Evolutionary conservation across 2,797 vertebrate genomes (phyloP).

Genomic region (Hippopotamyrus pictus): DNA sequence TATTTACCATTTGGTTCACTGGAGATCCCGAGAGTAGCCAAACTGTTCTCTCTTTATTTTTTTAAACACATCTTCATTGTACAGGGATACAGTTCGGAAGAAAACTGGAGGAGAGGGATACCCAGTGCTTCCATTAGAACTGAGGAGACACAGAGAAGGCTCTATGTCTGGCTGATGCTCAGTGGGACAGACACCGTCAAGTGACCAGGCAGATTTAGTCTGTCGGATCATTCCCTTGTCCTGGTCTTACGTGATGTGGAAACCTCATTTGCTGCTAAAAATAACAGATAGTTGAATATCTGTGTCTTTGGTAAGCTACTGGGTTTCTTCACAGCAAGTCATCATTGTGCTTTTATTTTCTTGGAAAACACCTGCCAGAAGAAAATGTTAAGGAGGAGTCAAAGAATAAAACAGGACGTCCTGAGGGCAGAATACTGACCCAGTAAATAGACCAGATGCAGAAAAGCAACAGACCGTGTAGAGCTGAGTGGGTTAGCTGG

Average conservation of each 20-base stretch:
- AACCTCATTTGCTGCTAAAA: slow-evolving; percentile 14
- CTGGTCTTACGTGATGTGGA: background rate
- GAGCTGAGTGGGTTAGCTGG: background rate
- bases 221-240: slow-evolving; percentile 7
- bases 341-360: background rate
- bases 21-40: background rate
- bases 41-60: slow-evolving; percentile 27
- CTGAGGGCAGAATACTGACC: background rate
- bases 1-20: slow-evolving; percentile 6
- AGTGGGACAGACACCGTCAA: background rate
- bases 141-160: background rate
- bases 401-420: background rate
- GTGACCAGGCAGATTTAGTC: background rate
- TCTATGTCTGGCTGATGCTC: slow-evolving; percentile 19
- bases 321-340: background rate
- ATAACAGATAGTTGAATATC: background rate
- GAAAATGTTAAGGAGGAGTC: background rate
- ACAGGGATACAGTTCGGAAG: slow-evolving; percentile 9
- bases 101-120: slow-evolving; percentile 13
- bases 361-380: background rate
- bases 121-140: background rate
- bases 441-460: background rate
- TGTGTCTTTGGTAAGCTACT: background rate
- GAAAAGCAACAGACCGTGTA: background rate
- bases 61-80: slow-evolving; percentile 39